Percentiles rank a stretch among this genome's conserved stretches.
phyloP scores from a whole-genome alignment of 2,113 vertebrate species.

The Tapirus terrestris region DNA sequence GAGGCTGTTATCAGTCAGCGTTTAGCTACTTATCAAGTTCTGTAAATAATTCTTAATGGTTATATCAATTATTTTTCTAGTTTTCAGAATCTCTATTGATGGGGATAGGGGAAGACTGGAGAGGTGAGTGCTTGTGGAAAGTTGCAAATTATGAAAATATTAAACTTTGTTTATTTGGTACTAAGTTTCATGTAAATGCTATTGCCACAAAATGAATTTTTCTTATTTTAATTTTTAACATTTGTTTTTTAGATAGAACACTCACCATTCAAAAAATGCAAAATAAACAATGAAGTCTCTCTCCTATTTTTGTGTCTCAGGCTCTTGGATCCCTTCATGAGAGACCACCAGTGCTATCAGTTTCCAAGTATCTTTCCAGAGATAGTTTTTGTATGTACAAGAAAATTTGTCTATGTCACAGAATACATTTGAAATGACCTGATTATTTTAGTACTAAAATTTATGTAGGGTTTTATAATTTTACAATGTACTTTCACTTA shows the following conservation, averaged over 20 bases:
- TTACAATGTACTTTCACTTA: neutral
- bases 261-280: neutral
- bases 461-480: neutral
- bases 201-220: neutral
- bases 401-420: neutral
- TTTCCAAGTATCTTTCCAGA: neutral
- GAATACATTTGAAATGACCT: neutral
- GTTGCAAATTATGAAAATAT: neutral
- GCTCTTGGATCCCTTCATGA: neutral
- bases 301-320: neutral
- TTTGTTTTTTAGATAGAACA: neutral
- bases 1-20: neutral
- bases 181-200: neutral
- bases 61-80: neutral
- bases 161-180: neutral
- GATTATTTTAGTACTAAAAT: neutral
- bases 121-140: neutral
- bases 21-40: constrained; percentile 2
- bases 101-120: neutral
- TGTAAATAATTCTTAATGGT: neutral
- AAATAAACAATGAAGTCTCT: neutral
- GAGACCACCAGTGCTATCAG: neutral
- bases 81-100: neutral
- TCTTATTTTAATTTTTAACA: neutral
- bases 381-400: neutral